Evolutionary conservation across 2,797 vertebrate genomes (phyloP).

Genomic region (Pristis pectinata): DNA sequence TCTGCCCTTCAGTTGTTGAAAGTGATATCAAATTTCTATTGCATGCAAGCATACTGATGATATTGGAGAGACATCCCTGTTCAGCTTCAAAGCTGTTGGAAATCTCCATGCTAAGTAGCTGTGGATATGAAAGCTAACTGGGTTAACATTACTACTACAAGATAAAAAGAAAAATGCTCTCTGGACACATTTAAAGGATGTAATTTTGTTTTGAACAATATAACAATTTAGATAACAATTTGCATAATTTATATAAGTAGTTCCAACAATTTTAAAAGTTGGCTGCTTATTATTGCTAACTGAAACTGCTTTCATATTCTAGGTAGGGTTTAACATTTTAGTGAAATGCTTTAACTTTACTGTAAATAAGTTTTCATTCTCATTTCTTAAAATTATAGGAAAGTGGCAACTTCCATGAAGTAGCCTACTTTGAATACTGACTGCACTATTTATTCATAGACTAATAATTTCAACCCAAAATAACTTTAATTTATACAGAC

Average conservation of each 20-base stretch:
- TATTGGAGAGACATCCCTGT: background rate
- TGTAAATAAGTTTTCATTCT: constrained; percentile 38
- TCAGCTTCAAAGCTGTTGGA: background rate
- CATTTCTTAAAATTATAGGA: constrained; percentile 7
- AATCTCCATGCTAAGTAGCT: background rate
- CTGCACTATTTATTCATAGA: background rate
- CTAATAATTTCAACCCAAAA: background rate
- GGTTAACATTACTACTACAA: background rate
- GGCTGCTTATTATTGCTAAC: constrained; percentile 11
- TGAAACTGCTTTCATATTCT: constrained; percentile 25
- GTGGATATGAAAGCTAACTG: constrained; percentile 16
- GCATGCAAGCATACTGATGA: constrained; percentile 20
- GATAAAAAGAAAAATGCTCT: background rate
- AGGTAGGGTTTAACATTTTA: constrained; percentile 31
- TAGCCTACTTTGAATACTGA: background rate
- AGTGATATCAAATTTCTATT: background rate
- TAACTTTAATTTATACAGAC: background rate
- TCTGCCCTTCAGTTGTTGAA: background rate
- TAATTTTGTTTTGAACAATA: background rate
- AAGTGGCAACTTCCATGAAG: constrained; percentile 9
- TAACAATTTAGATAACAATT: background rate
- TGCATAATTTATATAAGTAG: background rate
- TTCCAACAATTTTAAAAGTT: constrained; percentile 9
- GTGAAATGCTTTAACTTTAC: constrained; percentile 34
- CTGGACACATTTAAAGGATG: background rate